Conservation (phyloP, 2,113 vertebrate species). For the Xenus cinereus region DNA sequence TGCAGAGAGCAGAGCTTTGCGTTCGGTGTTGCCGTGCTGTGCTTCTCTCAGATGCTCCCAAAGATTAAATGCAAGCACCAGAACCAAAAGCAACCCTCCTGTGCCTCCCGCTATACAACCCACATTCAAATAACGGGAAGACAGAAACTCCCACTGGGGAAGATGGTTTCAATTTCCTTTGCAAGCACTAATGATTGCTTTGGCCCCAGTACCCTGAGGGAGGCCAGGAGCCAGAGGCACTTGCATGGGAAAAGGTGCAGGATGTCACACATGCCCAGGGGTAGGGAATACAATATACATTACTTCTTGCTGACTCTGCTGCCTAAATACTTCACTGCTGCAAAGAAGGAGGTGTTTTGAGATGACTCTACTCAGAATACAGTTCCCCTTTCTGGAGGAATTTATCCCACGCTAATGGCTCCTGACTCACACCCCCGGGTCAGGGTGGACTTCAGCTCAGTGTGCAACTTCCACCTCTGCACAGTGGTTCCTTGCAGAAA, state of each 20-base stretch:
- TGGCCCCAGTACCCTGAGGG: not conserved
- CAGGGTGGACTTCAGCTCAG: not conserved
- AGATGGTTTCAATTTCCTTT: slow-evolving; percentile 1
- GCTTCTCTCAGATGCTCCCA: not conserved
- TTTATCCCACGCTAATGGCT: not conserved
- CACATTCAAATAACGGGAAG: not conserved
- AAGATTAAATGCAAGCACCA: not conserved
- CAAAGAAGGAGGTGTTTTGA: not conserved
- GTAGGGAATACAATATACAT: not conserved
- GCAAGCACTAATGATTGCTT: slow-evolving; percentile 2
- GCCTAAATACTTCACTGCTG: not conserved
- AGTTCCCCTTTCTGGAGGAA: not conserved
- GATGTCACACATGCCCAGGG: not conserved
- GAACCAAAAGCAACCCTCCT: not conserved
- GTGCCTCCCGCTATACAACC: not conserved
- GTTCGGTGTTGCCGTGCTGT: not conserved
- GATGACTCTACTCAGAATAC: not conserved
- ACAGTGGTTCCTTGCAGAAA: not conserved
- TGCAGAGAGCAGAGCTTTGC: not conserved
- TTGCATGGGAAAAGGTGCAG: not conserved
- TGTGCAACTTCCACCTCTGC: not conserved
- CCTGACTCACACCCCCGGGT: fast-evolving
- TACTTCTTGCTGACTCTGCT: not conserved
- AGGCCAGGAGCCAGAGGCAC: not conserved
- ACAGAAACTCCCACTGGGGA: not conserved